Percentiles rank a stretch among this genome's conserved stretches.
phyloP scores from a whole-genome alignment of 2,113 vertebrate genomes.

The Equus quagga region DNA sequence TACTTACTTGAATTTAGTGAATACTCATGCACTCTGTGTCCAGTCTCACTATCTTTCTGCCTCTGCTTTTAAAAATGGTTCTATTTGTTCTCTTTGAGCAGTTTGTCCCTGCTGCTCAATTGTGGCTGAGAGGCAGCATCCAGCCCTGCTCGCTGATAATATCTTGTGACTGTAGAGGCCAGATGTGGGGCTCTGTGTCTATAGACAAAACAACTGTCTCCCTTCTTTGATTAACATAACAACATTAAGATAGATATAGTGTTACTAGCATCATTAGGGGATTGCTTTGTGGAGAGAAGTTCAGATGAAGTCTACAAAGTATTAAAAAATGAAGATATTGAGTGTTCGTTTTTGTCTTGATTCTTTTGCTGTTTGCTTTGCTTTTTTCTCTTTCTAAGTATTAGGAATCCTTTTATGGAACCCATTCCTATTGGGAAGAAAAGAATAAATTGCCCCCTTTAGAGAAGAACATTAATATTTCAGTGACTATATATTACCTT shows the following conservation, averaged over 20 bases:
- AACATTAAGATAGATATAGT: not conserved
- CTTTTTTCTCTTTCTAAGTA: not conserved
- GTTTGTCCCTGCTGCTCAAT: not conserved
- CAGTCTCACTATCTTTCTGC: not conserved
- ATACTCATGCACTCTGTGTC: not conserved
- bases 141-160: not conserved
- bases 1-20: not conserved
- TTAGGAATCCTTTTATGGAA: not conserved
- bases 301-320: not conserved
- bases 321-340: not conserved
- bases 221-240: not conserved
- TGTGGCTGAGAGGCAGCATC: not conserved
- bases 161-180: not conserved
- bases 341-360: not conserved
- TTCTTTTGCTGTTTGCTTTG: not conserved
- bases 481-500: not conserved
- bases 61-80: not conserved
- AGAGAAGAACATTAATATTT: conserved; percentile 16
- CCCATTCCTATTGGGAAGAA: conserved; percentile 2
- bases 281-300: not conserved
- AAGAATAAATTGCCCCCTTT: not conserved
- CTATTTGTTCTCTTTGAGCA: not conserved
- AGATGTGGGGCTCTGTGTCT: not conserved
- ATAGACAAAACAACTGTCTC: not conserved
- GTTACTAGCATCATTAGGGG: not conserved